These are phyloP conservation scores for Barbus barbus DNA, from an alignment of 2,113 vertebrate species.

Conservation along the genomic window DNA sequence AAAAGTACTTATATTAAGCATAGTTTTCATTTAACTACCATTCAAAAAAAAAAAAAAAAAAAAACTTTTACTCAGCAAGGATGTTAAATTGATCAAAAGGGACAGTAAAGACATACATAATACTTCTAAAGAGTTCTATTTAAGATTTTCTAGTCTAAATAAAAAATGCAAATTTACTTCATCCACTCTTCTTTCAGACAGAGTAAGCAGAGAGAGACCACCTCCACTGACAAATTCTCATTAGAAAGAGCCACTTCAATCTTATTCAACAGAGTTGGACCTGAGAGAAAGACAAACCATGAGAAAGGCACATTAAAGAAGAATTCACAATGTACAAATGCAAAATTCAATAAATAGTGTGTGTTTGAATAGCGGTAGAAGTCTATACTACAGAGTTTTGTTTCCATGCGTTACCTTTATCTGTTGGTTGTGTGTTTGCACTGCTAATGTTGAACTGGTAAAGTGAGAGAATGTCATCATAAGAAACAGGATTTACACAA, in stretches of 20 bases:
- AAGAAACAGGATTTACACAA: constrained; percentile 71
- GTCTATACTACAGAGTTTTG: neutral
- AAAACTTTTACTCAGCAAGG: too few relatives aligned
- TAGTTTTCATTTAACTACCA: too few relatives aligned
- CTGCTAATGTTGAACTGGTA: constrained; percentile 90
- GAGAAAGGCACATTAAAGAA: constrained; percentile 56
- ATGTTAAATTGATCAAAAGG: too few relatives aligned
- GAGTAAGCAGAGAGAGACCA: constrained; percentile 94
- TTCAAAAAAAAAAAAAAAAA: too few relatives aligned
- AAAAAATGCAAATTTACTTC: constrained; percentile 82
- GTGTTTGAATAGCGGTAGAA: neutral
- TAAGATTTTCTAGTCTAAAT: neutral
- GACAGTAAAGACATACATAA: too few relatives aligned
- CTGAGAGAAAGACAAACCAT: constrained; percentile 65
- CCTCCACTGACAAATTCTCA: constrained; percentile 93
- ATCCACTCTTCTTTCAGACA: constrained; percentile 99
- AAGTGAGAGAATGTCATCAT: constrained; percentile 81
- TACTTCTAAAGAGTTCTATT: too few relatives aligned
- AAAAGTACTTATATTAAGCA: too few relatives aligned
- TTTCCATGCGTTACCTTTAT: constrained; percentile 79
- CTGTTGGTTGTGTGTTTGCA: constrained; percentile 85
- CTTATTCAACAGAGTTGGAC: constrained; percentile 92
- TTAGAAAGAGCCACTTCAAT: constrained; percentile 92
- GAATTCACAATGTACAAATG: neutral
- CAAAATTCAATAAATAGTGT: neutral